These are phyloP conservation scores for Metellina segmentata DNA, from an alignment of 2,888 invertebrate species.

Conservation along the genomic window DNA sequence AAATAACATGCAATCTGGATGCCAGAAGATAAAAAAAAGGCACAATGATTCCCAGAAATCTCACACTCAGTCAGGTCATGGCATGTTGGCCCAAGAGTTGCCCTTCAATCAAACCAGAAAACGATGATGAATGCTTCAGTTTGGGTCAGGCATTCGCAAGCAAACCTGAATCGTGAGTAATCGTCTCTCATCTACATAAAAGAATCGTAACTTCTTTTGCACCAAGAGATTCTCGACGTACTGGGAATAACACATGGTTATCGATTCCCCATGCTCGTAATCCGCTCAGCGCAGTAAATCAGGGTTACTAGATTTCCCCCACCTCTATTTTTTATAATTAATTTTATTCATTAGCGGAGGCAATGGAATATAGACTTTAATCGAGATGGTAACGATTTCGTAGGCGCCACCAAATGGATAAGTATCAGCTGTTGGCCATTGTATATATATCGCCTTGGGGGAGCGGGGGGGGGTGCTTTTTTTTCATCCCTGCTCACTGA, in stretches of 20 bases:
- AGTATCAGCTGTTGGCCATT: slow-evolving; percentile 24
- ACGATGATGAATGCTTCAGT: background rate
- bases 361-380: slow-evolving; percentile 35
- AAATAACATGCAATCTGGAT: too few relatives aligned
- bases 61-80: too few relatives aligned
- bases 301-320: slow-evolving; percentile 34
- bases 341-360: slow-evolving; percentile 63
- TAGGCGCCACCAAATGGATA: slow-evolving; percentile 44
- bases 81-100: background rate
- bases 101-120: background rate
- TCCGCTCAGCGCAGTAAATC: slow-evolving; percentile 55
- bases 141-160: background rate
- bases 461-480: background rate
- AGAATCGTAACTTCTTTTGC: background rate
- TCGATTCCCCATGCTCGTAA: slow-evolving; percentile 30
- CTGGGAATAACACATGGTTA: background rate
- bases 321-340: slow-evolving; percentile 32
- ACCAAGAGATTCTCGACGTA: background rate
- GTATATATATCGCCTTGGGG: slow-evolving; percentile 1
- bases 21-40: too few relatives aligned
- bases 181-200: background rate
- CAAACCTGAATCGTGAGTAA: background rate
- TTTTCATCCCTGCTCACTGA: too few relatives aligned
- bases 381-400: slow-evolving; percentile 48
- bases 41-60: too few relatives aligned